Conservation (phyloP, 2,888 invertebrate genomes). For the Gibbula magus region DNA sequence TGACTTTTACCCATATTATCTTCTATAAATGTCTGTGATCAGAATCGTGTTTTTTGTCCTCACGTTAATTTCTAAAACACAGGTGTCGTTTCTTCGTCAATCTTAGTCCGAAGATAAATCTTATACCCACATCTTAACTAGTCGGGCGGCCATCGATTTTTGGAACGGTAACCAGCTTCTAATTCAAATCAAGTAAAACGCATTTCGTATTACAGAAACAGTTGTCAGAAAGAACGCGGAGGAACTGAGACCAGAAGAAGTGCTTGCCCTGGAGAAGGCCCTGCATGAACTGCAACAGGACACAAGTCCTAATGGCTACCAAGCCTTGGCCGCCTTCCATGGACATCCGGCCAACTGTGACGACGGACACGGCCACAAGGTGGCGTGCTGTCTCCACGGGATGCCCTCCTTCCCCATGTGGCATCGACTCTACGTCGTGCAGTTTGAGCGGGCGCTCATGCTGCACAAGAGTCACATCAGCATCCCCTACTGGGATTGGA, state of each 20-base stretch:
- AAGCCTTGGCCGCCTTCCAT: conserved; percentile 42
- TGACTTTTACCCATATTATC: too few species aligned
- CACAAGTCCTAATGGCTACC: conserved; percentile 32
- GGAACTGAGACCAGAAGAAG: conserved; percentile 32
- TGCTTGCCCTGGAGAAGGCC: conserved; percentile 34
- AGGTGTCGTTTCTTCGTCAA: too few species aligned
- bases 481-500: conserved; percentile 51
- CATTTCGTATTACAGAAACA: conserved; percentile 2
- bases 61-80: too few species aligned
- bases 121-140: too few species aligned
- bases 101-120: too few species aligned
- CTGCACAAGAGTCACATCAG: conserved; percentile 26
- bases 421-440: conserved; percentile 42
- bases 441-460: conserved; percentile 34
- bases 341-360: conserved; percentile 41
- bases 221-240: conserved; percentile 44
- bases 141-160: too few species aligned
- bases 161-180: not conserved
- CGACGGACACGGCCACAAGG: conserved; percentile 10
- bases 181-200: not conserved
- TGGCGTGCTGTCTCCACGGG: conserved; percentile 44
- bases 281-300: conserved; percentile 36
- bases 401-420: conserved; percentile 44
- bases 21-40: too few species aligned
- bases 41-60: too few species aligned